Evolutionary conservation across 1,140 invertebrate genomes (phyloP).

Genomic region (Popillia japonica): DNA sequence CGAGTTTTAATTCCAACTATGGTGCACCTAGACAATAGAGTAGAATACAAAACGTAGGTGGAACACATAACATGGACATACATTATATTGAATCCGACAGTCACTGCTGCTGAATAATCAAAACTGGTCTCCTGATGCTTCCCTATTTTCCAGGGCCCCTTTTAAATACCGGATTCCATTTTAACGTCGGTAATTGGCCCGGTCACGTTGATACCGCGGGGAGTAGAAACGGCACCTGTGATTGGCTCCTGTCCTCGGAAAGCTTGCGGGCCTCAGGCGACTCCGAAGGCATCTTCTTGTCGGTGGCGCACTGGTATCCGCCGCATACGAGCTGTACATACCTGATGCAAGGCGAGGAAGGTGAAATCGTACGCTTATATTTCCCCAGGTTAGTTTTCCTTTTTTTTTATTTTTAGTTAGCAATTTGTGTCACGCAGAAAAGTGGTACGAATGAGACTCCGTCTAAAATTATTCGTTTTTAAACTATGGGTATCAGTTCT

Average conservation of each 20-base stretch:
- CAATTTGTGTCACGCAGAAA: neutral
- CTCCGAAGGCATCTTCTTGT: slow-evolving; percentile 86
- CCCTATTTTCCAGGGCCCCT: slow-evolving; percentile 72
- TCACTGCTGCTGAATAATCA: slow-evolving; percentile 24
- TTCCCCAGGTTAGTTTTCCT: slow-evolving; percentile 75
- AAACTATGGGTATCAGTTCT: no score
- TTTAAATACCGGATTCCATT: slow-evolving; percentile 90
- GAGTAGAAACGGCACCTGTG: slow-evolving; percentile 83
- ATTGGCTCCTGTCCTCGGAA: slow-evolving; percentile 85
- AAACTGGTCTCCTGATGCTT: neutral
- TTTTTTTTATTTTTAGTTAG: neutral
- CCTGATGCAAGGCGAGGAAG: slow-evolving; percentile 81
- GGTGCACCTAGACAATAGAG: no score
- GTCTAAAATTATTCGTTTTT: no score
- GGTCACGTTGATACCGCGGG: slow-evolving; percentile 88
- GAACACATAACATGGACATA: neutral
- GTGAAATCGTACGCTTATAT: slow-evolving; percentile 86
- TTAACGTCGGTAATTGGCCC: slow-evolving; percentile 92
- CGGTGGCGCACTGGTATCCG: slow-evolving; percentile 91
- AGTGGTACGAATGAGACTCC: neutral
- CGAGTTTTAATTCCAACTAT: no score
- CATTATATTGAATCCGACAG: neutral
- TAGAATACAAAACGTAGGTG: no score
- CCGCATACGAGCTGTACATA: slow-evolving; percentile 91
- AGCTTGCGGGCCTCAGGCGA: slow-evolving; percentile 77